Base-by-base conservation (phyloP, 2,797 vertebrate species). In the Protonibea diacanthus region DNA sequence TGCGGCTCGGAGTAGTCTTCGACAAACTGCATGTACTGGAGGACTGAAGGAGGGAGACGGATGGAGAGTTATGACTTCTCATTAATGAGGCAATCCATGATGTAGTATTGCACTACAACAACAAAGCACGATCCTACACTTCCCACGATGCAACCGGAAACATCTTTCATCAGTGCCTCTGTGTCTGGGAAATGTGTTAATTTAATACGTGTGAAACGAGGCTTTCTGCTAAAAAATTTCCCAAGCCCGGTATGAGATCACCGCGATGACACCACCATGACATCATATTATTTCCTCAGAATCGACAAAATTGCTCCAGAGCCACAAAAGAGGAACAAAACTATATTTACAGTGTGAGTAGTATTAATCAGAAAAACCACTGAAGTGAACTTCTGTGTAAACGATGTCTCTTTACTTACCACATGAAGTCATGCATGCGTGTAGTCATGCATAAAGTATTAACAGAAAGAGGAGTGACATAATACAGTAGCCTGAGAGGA, bases 1-100 rank as follows among this genome's bases (percentile, higher is more conserved):
- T 99, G 98, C 0, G 98, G 98, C 89, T 99, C 98, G 0, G 98
- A 99, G 94, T 99, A 99, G 93, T 99, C 98, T 83, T 99, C 98
- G 14, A 99, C 96, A 77, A 99, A 98, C 94, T 98, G 97, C 98
- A 99, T 99, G 84, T 99, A 99, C 25, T 98, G 97, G 91, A 96
- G 94, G 94, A 99, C 98, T 99, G 95, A 12, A 25, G 44, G 47
- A 65, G 29, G 10, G 13, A 69, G 33, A 38, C 33, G 8, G 33
- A 38, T 8, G 7, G 8, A 38, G 33, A 33, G 33, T 25, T 60
- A 4, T 10, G 25, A 58, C 45, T 52, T 21, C 33, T 61, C 25
- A 44, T 69, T 44, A 29, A 38, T 64, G 42, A 1, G 15, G 29
- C 48, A 12, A 10, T 42, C 8, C 29, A 18, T 42, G 3, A 56